phyloP scores from a whole-genome alignment of 2,888 invertebrate species.

The Tetrapedia diversipes region DNA sequence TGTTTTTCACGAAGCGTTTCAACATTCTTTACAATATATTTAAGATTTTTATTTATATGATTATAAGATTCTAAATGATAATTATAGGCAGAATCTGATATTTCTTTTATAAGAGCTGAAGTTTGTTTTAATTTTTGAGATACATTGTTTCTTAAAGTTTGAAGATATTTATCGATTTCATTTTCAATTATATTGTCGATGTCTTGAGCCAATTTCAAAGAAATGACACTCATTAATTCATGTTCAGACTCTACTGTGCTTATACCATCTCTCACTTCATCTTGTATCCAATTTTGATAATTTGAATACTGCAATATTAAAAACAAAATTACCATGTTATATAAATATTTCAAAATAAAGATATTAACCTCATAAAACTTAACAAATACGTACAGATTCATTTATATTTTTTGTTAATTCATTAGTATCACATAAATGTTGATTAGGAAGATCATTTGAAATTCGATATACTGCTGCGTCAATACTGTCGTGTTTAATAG shows the following conservation, averaged over 20 bases:
- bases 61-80: constrained; percentile 67
- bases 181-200: constrained; percentile 72
- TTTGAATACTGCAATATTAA: constrained; percentile 66
- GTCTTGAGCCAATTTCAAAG: constrained; percentile 66
- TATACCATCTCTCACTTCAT: constrained; percentile 64
- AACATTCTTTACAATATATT: constrained; percentile 63
- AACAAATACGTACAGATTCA: constrained; percentile 67
- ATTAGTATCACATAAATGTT: constrained; percentile 60
- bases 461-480: constrained; percentile 68
- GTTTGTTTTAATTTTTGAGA: constrained; percentile 71
- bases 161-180: constrained; percentile 73
- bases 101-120: constrained; percentile 65
- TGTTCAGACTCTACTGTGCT: constrained; percentile 67
- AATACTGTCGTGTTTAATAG: constrained; percentile 60
- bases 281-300: constrained; percentile 72
- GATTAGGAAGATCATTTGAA: constrained; percentile 66
- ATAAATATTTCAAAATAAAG: constrained; percentile 12
- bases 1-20: constrained; percentile 65
- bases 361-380: not conserved
- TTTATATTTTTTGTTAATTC: constrained; percentile 66
- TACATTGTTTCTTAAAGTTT: constrained; percentile 64
- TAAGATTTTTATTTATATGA: constrained; percentile 65
- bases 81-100: constrained; percentile 67
- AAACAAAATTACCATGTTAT: too few species aligned
- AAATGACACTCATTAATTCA: constrained; percentile 63